Evolutionary conservation across 2,797 vertebrate species (phyloP).

Genomic region (Perodicticus potto): DNA sequence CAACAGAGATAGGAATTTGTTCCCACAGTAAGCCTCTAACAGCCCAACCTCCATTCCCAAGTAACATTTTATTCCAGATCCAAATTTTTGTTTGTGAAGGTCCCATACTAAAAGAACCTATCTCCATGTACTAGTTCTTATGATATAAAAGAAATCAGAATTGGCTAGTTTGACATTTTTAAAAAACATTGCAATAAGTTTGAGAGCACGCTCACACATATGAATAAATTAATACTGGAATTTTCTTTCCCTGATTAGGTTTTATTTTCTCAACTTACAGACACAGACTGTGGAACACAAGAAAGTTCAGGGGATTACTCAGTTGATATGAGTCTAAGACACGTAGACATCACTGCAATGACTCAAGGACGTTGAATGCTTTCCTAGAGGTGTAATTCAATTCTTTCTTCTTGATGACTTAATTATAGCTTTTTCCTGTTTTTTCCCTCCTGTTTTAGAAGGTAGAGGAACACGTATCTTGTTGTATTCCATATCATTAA

Average conservation of each 20-base stretch:
- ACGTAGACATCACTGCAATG: rapidly evolving
- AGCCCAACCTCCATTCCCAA: neutral
- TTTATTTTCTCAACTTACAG: neutral
- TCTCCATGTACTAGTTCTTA: neutral
- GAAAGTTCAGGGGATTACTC: neutral
- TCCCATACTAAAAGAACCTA: neutral
- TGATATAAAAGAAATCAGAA: neutral
- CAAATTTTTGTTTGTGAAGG: neutral
- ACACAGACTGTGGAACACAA: neutral
- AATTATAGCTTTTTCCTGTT: neutral
- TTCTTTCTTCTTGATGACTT: neutral
- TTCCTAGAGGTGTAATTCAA: neutral
- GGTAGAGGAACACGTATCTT: neutral
- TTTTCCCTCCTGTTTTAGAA: neutral
- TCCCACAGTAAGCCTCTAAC: neutral
- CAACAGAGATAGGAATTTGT: constrained; percentile 52
- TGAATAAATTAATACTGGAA: neutral
- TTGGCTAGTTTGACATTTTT: neutral
- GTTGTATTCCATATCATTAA: neutral
- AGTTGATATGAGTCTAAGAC: neutral
- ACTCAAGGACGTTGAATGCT: neutral
- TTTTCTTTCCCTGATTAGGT: neutral
- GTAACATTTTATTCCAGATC: neutral
- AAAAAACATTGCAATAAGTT: neutral
- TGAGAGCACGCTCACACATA: neutral